Evolutionary conservation across 1,140 invertebrate genomes (phyloP).

Genomic region (Gonioctena quinquepunctata): DNA sequence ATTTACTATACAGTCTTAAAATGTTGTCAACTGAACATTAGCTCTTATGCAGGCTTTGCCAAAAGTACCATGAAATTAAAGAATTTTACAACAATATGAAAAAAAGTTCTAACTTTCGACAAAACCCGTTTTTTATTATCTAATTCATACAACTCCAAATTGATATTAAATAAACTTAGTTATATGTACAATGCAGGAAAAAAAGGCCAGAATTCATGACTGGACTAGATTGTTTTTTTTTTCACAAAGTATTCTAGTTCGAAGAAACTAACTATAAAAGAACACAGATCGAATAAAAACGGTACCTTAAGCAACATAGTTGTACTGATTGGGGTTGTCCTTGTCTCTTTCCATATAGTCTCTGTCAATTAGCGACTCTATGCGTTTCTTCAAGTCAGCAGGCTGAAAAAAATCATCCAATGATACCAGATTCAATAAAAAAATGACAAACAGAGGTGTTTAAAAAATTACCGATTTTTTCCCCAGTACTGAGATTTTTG

Average conservation of each 20-base stretch:
- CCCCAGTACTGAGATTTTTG: no score
- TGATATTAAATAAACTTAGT: neutral
- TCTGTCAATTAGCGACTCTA: slow-evolving; percentile 96
- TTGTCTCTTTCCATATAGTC: slow-evolving; percentile 99
- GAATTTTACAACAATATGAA: neutral
- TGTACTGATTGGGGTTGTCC: slow-evolving; percentile 97
- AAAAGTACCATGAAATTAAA: neutral
- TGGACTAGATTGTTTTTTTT: slow-evolving; percentile 19
- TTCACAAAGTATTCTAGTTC: neutral
- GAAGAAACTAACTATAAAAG: neutral
- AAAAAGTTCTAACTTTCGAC: neutral
- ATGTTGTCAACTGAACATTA: neutral
- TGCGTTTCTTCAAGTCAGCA: slow-evolving; percentile 95
- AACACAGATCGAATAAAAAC: slow-evolving; percentile 2
- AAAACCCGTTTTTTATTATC: neutral
- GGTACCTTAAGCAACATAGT: slow-evolving; percentile 89
- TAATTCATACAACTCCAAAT: neutral
- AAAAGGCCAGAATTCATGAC: slow-evolving; percentile 16
- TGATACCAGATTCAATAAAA: neutral
- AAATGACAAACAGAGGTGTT: neutral
- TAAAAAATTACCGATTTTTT: no score
- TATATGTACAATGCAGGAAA: slow-evolving; percentile 21
- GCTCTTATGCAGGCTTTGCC: neutral
- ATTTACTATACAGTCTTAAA: neutral
- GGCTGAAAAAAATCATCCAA: slow-evolving; percentile 73